A percentile compares a stretch with the other conserved stretches of the same genome.
phyloP scores from a whole-genome alignment of 2,888 invertebrate genomes.

The Digitonthophagus gazella region DNA sequence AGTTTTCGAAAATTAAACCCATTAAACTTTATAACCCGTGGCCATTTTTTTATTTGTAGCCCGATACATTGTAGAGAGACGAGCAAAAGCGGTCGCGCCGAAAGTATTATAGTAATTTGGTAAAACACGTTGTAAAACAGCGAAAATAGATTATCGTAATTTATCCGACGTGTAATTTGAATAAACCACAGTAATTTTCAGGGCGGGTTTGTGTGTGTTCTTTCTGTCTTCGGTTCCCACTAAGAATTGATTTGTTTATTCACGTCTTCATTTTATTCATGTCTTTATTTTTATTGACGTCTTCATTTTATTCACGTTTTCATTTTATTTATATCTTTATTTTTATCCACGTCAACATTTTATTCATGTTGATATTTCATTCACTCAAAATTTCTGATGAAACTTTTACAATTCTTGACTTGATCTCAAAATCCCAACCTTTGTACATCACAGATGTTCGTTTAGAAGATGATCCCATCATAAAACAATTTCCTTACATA shows the following conservation, averaged over 20 bases:
- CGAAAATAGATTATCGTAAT: neutral
- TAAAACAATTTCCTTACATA: neutral
- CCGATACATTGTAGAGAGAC: neutral
- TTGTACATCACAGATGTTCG: neutral
- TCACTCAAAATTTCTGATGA: too few species aligned
- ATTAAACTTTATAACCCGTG: neutral
- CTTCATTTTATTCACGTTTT: too few species aligned
- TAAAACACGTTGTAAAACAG: neutral
- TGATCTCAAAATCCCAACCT: neutral
- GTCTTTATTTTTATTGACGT: too few species aligned
- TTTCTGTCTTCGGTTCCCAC: neutral
- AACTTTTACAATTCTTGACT: neutral
- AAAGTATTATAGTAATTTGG: neutral
- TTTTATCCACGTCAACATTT: too few species aligned
- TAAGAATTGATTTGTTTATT: neutral
- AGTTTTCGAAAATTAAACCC: neutral
- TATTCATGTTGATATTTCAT: too few species aligned
- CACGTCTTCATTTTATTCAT: too few species aligned
- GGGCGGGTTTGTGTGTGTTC: neutral
- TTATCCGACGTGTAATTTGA: neutral
- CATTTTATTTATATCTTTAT: too few species aligned
- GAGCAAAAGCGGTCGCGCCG: too few species aligned
- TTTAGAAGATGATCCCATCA: neutral
- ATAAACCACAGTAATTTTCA: neutral
- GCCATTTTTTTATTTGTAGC: neutral